Evolutionary conservation across 2,888 invertebrate species (phyloP).

Genomic region (Tipula lateralis): DNA sequence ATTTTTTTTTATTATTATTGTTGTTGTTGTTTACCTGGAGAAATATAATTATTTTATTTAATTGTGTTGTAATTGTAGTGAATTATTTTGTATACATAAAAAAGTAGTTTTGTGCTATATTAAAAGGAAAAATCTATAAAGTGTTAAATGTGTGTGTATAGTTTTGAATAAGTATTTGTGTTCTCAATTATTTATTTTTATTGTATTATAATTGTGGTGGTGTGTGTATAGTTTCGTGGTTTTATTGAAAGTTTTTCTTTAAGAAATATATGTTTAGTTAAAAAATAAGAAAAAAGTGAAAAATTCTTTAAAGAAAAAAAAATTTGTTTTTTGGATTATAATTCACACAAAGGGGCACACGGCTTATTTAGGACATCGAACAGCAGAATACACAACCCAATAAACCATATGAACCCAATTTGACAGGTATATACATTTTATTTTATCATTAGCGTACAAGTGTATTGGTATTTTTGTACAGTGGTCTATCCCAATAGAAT

Average conservation of each 20-base stretch:
- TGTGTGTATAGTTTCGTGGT: conserved; percentile 3
- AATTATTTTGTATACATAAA: not conserved
- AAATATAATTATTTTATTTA: not conserved
- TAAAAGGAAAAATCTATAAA: not conserved
- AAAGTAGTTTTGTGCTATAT: not conserved
- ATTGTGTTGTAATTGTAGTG: conserved; percentile 13
- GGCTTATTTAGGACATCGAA: not conserved
- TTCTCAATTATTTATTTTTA: not conserved
- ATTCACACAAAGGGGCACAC: not conserved
- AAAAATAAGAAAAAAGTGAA: not conserved
- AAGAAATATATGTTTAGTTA: not conserved
- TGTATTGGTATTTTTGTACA: not conserved
- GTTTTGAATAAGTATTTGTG: not conserved
- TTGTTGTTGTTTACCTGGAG: not conserved
- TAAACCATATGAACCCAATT: not conserved
- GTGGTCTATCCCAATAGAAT: not conserved
- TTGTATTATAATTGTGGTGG: not conserved
- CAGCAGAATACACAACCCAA: not conserved
- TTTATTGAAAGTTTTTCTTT: not conserved
- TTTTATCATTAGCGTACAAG: not conserved
- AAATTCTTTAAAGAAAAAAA: not conserved
- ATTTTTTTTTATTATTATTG: too few relatives aligned
- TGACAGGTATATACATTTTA: not conserved
- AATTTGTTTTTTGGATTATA: not conserved
- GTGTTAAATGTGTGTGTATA: not conserved